Conservation (phyloP, 2,797 vertebrate genomes). For the Etheostoma perlongum region DNA sequence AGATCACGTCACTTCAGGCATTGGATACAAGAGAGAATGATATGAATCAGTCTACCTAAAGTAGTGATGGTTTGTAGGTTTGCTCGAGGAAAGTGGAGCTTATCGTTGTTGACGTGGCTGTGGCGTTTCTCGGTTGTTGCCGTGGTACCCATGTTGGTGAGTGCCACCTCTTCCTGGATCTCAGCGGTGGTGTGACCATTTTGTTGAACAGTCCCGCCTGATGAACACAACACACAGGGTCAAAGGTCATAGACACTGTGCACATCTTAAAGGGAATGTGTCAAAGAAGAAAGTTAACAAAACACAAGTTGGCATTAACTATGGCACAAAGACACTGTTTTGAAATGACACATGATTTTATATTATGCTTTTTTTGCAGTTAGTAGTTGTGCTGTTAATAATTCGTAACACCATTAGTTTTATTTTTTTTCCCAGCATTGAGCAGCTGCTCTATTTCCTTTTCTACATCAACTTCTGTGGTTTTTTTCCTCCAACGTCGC, state of each 20-base stretch:
- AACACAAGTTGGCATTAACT: neutral
- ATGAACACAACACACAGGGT: conserved; percentile 37
- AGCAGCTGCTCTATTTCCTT: neutral
- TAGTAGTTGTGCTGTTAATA: neutral
- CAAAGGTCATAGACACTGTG: neutral
- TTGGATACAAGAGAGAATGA: fast-evolving
- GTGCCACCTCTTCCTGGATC: conserved; percentile 95
- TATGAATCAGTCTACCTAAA: conserved; percentile 83
- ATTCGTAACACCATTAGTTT: neutral
- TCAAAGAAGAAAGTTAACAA: neutral
- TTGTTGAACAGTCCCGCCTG: conserved; percentile 90
- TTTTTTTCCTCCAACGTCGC: no score
- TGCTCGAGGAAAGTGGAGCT: conserved; percentile 91
- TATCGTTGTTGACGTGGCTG: conserved; percentile 88
- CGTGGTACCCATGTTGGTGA: conserved; percentile 89
- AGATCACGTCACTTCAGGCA: neutral
- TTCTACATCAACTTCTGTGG: neutral
- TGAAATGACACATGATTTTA: no score
- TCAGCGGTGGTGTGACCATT: conserved; percentile 94
- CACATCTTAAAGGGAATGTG: neutral
- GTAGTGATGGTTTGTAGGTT: conserved; percentile 95
- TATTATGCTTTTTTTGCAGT: neutral
- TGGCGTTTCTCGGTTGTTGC: conserved; percentile 89
- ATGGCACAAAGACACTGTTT: neutral
- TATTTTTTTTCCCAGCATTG: neutral